Conservation (phyloP, 2,113 vertebrate genomes). For the Forbesichthys agassizii region DNA sequence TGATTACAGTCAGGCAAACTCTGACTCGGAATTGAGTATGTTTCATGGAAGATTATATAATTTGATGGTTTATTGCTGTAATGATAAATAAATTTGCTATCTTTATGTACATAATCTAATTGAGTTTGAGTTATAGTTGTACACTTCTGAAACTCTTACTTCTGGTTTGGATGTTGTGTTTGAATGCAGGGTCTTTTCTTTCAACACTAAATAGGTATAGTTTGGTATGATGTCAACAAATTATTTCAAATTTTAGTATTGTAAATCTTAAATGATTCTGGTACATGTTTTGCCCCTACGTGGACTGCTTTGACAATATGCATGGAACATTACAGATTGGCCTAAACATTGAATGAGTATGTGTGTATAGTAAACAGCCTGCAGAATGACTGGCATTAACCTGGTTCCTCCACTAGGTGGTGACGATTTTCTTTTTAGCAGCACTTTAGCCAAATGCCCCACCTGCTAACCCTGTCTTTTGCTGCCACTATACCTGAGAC, state of each 20-base stretch:
- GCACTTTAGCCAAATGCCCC: constrained; percentile 42
- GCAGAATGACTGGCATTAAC: neutral
- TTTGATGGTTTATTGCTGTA: constrained; percentile 17
- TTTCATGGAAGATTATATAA: neutral
- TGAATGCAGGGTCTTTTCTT: too few relatives aligned
- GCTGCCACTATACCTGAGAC: constrained; percentile 20
- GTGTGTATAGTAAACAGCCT: neutral
- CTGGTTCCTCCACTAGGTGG: constrained; percentile 58
- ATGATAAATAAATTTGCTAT: constrained; percentile 35
- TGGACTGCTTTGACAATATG: neutral
- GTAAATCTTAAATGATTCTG: too few relatives aligned
- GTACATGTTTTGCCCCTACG: too few relatives aligned
- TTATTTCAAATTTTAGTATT: too few relatives aligned
- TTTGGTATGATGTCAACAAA: too few relatives aligned
- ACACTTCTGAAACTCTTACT: neutral
- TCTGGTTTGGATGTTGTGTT: neutral
- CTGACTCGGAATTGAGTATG: neutral
- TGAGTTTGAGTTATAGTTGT: neutral
- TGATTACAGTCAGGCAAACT: neutral
- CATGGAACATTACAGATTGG: neutral
- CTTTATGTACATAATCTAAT: constrained; percentile 1
- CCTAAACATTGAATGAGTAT: neutral
- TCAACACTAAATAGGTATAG: too few relatives aligned
- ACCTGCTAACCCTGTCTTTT: constrained; percentile 70
- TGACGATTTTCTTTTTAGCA: constrained; percentile 21